Conservation (phyloP, 2,888 invertebrate genomes). For the Volucella inflata region DNA sequence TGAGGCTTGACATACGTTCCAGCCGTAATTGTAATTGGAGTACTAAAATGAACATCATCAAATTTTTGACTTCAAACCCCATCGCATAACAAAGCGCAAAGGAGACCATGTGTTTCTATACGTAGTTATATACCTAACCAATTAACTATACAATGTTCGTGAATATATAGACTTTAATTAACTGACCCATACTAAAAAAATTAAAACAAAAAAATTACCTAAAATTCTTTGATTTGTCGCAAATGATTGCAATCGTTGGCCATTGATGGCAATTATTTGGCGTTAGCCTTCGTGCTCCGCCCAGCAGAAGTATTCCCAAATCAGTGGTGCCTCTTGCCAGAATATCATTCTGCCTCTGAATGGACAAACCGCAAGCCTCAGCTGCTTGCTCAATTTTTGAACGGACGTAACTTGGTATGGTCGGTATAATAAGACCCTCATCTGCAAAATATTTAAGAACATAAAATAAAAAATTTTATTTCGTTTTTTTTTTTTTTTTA, state of each 20-base stretch:
- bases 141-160: too few species aligned
- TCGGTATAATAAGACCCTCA: slow-evolving; percentile 91
- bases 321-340: slow-evolving; percentile 93
- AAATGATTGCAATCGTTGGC: slow-evolving; percentile 91
- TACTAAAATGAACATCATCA: too few species aligned
- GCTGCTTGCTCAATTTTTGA: slow-evolving; percentile 88
- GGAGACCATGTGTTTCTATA: too few species aligned
- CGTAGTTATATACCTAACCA: too few species aligned
- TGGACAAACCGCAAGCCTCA: slow-evolving; percentile 87
- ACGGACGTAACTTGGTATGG: slow-evolving; percentile 88
- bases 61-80: too few species aligned
- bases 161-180: too few species aligned
- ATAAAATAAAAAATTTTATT: background rate
- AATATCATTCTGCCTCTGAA: slow-evolving; percentile 89
- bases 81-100: too few species aligned
- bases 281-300: slow-evolving; percentile 92
- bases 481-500: background rate
- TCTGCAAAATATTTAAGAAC: slow-evolving; percentile 84
- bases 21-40: too few species aligned
- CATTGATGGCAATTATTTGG: slow-evolving; percentile 95
- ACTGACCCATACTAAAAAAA: background rate
- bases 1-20: too few species aligned
- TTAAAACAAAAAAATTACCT: slow-evolving; percentile 71
- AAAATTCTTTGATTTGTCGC: slow-evolving; percentile 87
- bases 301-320: slow-evolving; percentile 92